Conservation (phyloP, 2,113 vertebrate genomes). For the Nibea albiflora region DNA sequence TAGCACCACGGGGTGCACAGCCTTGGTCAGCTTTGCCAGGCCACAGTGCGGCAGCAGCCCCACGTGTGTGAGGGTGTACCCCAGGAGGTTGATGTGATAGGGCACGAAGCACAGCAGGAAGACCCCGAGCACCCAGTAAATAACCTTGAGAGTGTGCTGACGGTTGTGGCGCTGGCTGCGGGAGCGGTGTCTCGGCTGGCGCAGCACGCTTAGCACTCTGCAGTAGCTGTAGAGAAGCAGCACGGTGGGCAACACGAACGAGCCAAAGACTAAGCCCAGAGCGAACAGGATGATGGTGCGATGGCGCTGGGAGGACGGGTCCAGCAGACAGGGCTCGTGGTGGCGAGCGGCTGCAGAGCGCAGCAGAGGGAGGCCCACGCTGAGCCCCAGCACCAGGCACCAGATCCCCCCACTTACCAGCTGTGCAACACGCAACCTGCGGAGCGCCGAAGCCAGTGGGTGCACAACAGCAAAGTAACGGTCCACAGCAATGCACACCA, state of each 20-base stretch:
- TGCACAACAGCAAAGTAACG: constrained; percentile 82
- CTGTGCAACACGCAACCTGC: constrained; percentile 60
- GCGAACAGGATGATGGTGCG: constrained; percentile 69
- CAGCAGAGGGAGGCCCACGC: constrained; percentile 72
- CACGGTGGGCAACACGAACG: constrained; percentile 77
- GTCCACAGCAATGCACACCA: constrained; percentile 82
- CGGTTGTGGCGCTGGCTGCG: constrained; percentile 33
- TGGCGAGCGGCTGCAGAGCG: constrained; percentile 49
- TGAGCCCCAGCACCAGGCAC: constrained; percentile 80
- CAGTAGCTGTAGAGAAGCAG: constrained; percentile 82
- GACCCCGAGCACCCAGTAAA: constrained; percentile 80
- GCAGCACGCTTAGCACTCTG: constrained; percentile 71
- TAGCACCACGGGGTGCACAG: constrained; percentile 79
- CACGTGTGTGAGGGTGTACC: constrained; percentile 80
- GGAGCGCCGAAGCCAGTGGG: constrained; percentile 53
- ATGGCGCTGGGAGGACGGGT: constrained; percentile 70
- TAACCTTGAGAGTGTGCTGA: constrained; percentile 72
- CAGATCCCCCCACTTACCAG: constrained; percentile 75
- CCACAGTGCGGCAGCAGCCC: constrained; percentile 73
- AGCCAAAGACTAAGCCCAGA: constrained; percentile 72
- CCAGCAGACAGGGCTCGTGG: constrained; percentile 69
- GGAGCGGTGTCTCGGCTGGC: constrained; percentile 51
- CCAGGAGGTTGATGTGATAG: constrained; percentile 82
- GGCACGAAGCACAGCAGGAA: constrained; percentile 82
- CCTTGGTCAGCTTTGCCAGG: constrained; percentile 69